Evolutionary conservation across 2,113 vertebrate genomes (phyloP), one percentile per base, ranked within the genome.

Genomic region (Vulpes ferrilata): DNA sequence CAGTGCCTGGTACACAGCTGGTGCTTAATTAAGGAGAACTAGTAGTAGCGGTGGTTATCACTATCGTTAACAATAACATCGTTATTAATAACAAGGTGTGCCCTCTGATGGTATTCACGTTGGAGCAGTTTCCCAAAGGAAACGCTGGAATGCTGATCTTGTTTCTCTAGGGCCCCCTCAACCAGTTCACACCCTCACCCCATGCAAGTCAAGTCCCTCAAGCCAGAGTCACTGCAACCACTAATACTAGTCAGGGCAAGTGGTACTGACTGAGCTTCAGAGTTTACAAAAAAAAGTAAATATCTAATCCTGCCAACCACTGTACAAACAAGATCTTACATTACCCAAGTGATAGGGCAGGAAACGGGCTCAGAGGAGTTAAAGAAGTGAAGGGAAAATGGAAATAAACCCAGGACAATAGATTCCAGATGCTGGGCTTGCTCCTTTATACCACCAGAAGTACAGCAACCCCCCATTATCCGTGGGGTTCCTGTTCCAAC

Each of bases 371-470:
- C 64, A 7, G 55, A 71, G 84, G 65, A 30, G 22, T 43, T 87
- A 69, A 95, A 88, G 35, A 96, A 82, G 27, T 82, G 67, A 86
- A 62, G 74, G 48, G 87, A 62, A 92, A 97, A 38, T 48, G n/a
- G 51, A 94, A 87, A 80, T 19, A 69, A 79, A 65, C 7, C 57
- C 51, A 83, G 65, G 13, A 92, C 51, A 71, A 71, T 19, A 83
- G 83, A 78, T 92, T 74, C 43, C 27, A 93, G 93, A 64, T 38
- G 82, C 35, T 64, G 62, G 60, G 15, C 85, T 92, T 69, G 17
- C 16, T 92, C n/a, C 59, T 79, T 57, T 67, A 82, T 19, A 32
- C 55, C 19, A 30, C 9, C 4, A 19, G 22, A 38, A 43, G 59
- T 51, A 65, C 2, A 84, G 76, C 15, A 23, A 59, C 25, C 11